Evolutionary conservation across 1,140 invertebrate species (phyloP).

Genomic region (Ceratina japonica): DNA sequence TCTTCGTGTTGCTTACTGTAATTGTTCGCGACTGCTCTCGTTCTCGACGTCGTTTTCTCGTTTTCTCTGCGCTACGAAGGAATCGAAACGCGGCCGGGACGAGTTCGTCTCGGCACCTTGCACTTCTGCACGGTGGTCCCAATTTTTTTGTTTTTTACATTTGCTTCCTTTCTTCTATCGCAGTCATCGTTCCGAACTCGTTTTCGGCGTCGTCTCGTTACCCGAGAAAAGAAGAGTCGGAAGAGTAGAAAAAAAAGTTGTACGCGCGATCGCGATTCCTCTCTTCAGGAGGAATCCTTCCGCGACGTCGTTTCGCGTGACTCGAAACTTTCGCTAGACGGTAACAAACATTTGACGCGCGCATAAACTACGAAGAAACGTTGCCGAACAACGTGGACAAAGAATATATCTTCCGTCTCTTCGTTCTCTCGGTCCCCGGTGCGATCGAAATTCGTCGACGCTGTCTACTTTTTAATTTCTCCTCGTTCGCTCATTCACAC

Average conservation of each 20-base stretch:
- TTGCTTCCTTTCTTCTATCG: slow-evolving; percentile 7
- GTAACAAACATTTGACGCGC: no score
- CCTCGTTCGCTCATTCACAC: slow-evolving; percentile 45
- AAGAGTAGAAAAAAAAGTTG: no score
- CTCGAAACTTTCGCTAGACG: no score
- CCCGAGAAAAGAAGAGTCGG: neutral
- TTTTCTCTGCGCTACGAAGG: slow-evolving; percentile 18
- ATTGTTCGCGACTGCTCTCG: slow-evolving; percentile 12
- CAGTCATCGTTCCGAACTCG: slow-evolving; percentile 26
- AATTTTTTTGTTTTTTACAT: slow-evolving; percentile 28
- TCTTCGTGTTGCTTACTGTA: neutral
- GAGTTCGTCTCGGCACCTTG: slow-evolving; percentile 46
- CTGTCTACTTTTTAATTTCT: neutral
- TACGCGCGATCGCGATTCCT: no score
- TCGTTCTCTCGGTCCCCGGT: no score
- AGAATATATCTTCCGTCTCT: no score
- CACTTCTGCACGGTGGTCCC: slow-evolving; percentile 63
- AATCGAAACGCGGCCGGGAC: slow-evolving; percentile 2
- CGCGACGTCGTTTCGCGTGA: no score
- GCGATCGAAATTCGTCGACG: no score
- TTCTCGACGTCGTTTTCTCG: no score
- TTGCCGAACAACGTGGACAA: no score
- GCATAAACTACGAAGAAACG: no score
- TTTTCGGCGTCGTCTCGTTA: neutral
- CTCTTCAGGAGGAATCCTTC: no score